These are phyloP conservation scores for Mus musculus DNA, from an alignment of 2,113 vertebrate genomes.

Conservation along the genomic window DNA sequence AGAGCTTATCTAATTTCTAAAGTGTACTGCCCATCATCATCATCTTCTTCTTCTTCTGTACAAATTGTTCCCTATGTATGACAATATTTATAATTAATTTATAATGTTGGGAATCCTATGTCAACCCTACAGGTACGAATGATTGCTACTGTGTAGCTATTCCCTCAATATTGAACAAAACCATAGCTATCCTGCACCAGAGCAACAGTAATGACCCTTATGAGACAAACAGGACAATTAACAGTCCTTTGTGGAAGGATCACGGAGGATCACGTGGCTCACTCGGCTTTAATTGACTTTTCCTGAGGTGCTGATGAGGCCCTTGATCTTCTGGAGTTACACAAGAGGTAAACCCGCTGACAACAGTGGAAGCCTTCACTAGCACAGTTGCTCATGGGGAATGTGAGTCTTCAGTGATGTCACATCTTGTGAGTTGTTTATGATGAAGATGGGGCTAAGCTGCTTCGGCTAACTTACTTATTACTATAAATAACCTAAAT, in stretches of 20 bases:
- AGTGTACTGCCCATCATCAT: background rate
- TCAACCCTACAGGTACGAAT: background rate
- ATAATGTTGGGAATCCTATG: background rate
- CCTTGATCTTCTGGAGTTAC: background rate
- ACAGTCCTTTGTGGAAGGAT: background rate
- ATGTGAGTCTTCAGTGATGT: background rate
- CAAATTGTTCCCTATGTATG: background rate
- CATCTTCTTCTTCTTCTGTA: background rate
- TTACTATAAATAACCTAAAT: background rate
- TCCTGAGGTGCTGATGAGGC: background rate
- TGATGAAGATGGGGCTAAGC: background rate
- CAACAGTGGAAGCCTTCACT: background rate
- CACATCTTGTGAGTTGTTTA: too few relatives aligned
- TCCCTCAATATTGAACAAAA: background rate
- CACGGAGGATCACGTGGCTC: too few relatives aligned
- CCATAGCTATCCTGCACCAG: background rate
- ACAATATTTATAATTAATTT: background rate
- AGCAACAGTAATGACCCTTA: too few relatives aligned
- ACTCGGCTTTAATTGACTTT: background rate
- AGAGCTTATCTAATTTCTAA: background rate
- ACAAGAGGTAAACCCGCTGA: background rate
- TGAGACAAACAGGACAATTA: background rate
- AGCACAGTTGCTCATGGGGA: too few relatives aligned
- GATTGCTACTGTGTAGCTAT: background rate
- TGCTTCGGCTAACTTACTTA: background rate